These are phyloP conservation scores for Salpingus planirostris DNA, from an alignment of 2,888 invertebrate species.

Conservation along the genomic window DNA sequence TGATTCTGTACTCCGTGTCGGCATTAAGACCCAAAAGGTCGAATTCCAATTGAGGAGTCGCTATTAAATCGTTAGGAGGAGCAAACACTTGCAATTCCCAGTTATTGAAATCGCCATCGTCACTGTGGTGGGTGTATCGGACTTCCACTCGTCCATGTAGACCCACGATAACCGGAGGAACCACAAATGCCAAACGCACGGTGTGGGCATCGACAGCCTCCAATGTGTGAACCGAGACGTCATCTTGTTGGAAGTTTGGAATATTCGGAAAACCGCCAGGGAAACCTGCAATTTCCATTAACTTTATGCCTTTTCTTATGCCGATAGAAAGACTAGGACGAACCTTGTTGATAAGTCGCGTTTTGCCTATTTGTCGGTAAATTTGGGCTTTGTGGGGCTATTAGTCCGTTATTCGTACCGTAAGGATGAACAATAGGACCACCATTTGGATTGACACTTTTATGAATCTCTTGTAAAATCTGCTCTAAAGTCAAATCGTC, in stretches of 20 bases:
- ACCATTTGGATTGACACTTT: slow-evolving; percentile 24
- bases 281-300: slow-evolving; percentile 9
- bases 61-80: slow-evolving; percentile 76
- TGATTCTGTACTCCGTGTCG: slow-evolving; percentile 72
- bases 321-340: slow-evolving; percentile 11
- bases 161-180: slow-evolving; percentile 75
- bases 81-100: slow-evolving; percentile 85
- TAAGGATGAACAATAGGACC: slow-evolving; percentile 12
- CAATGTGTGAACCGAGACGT: slow-evolving; percentile 48
- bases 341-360: slow-evolving; percentile 29
- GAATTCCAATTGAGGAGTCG: slow-evolving; percentile 78
- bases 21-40: slow-evolving; percentile 68
- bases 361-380: slow-evolving; percentile 26
- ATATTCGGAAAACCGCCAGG: slow-evolving; percentile 40
- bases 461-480: slow-evolving; percentile 36
- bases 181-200: slow-evolving; percentile 72
- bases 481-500: slow-evolving; percentile 31
- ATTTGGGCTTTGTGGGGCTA: slow-evolving; percentile 30
- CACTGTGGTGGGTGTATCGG: slow-evolving; percentile 66
- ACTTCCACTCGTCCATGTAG: slow-evolving; percentile 80
- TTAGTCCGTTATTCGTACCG: slow-evolving; percentile 23
- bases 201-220: slow-evolving; percentile 72
- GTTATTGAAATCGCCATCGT: slow-evolving; percentile 52
- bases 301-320: too few relatives aligned
- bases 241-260: slow-evolving; percentile 34